Conservation (phyloP, 2,797 vertebrate genomes). For the Spinus pinus region DNA sequence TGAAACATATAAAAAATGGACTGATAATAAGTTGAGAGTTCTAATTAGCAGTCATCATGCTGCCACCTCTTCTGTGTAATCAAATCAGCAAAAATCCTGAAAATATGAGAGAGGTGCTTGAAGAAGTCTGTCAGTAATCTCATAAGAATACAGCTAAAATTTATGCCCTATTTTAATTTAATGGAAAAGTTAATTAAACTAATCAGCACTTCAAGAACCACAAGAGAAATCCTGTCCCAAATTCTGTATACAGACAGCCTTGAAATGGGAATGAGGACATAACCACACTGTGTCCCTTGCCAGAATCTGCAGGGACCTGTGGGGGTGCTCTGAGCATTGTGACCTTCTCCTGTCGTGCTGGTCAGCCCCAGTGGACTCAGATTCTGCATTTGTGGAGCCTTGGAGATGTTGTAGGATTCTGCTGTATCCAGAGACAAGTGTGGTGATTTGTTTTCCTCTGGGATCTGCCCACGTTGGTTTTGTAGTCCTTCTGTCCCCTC, state of each 20-base stretch:
- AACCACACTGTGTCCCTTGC: neutral
- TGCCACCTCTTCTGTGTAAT: constrained; percentile 1
- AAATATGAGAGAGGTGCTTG: constrained; percentile 35
- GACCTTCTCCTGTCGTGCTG: neutral
- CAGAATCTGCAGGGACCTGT: neutral
- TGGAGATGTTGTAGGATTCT: neutral
- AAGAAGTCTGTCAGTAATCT: constrained; percentile 30
- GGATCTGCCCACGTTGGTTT: neutral
- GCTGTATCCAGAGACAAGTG: neutral
- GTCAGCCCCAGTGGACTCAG: neutral
- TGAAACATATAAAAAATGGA: neutral
- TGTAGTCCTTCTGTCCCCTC: neutral
- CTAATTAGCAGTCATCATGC: constrained; percentile 28
- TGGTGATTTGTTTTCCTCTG: neutral
- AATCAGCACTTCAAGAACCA: constrained; percentile 44
- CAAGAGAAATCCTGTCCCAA: constrained; percentile 54
- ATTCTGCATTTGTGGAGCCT: neutral
- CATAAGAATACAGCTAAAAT: constrained; percentile 28
- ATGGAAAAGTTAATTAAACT: constrained; percentile 65
- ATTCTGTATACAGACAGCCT: constrained; percentile 32
- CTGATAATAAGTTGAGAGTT: neutral
- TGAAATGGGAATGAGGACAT: neutral
- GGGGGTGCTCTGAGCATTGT: neutral
- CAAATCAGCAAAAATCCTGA: constrained; percentile 14
- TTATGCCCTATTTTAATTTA: constrained; percentile 56